Percentiles rank a stretch among this genome's conserved stretches.
Conservation (phyloP, 2,113 vertebrate genomes). For the Neolamprologus tretocephalus region DNA sequence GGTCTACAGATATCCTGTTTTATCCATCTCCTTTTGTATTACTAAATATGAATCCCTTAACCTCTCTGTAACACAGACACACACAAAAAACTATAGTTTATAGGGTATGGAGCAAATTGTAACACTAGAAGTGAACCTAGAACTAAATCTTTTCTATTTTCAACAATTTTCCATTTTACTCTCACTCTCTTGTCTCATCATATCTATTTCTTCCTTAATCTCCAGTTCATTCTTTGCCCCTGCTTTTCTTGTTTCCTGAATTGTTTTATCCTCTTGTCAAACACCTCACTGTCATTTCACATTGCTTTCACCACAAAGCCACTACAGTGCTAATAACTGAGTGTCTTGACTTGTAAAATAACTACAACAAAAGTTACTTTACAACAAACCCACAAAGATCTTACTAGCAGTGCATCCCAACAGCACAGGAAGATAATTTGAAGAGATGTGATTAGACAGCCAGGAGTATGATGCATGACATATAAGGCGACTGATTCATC, state of each 20-base stretch:
- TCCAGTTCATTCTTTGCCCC: background rate
- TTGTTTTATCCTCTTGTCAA: background rate
- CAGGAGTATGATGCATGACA: background rate
- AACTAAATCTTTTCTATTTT: background rate
- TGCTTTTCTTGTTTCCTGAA: background rate
- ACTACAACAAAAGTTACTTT: background rate
- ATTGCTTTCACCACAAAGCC: background rate
- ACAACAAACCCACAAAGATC: background rate
- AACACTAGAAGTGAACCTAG: background rate
- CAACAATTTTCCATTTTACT: background rate
- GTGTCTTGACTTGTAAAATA: background rate
- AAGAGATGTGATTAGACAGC: background rate
- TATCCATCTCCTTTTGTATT: background rate
- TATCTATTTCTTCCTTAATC: background rate
- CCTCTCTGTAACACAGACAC: background rate
- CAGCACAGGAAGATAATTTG: background rate
- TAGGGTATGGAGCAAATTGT: background rate
- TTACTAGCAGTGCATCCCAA: background rate
- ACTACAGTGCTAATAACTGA: background rate
- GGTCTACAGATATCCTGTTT: slow-evolving; percentile 1
- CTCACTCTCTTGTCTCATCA: background rate
- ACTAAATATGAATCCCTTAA: slow-evolving; percentile 4
- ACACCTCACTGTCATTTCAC: background rate
- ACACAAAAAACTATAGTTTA: background rate
- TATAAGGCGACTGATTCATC: background rate